Conservation (phyloP, 2,113 vertebrate species). For the Muntiacus reevesi region DNA sequence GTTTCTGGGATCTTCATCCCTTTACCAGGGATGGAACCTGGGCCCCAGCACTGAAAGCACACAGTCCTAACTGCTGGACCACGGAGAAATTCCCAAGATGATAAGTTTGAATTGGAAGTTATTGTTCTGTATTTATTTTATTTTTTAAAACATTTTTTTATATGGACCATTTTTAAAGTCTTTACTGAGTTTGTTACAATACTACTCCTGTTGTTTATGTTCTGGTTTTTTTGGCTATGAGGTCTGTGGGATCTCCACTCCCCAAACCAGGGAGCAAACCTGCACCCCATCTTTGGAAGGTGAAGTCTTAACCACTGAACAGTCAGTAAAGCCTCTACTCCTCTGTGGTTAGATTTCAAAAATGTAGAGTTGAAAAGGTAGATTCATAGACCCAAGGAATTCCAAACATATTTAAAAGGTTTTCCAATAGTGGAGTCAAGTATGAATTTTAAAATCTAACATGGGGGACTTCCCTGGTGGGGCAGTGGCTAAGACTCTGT, state of each 20-base stretch:
- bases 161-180: background rate
- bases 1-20: background rate
- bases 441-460: background rate
- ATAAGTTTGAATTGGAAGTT: constrained; percentile 28
- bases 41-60: background rate
- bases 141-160: background rate
- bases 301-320: background rate
- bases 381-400: background rate
- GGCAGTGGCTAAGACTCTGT: too few relatives aligned
- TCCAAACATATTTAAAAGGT: background rate
- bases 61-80: background rate
- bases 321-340: background rate
- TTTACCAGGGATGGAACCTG: background rate
- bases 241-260: background rate
- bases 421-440: background rate
- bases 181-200: background rate
- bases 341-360: background rate
- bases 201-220: background rate
- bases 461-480: too few relatives aligned
- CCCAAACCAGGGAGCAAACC: background rate
- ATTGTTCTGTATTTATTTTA: background rate
- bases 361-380: background rate
- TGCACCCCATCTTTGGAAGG: background rate
- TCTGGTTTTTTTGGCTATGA: background rate
- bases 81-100: background rate